Evolutionary conservation across 2,113 vertebrate genomes (phyloP).

Genomic region (Xyliphius kryptos): DNA sequence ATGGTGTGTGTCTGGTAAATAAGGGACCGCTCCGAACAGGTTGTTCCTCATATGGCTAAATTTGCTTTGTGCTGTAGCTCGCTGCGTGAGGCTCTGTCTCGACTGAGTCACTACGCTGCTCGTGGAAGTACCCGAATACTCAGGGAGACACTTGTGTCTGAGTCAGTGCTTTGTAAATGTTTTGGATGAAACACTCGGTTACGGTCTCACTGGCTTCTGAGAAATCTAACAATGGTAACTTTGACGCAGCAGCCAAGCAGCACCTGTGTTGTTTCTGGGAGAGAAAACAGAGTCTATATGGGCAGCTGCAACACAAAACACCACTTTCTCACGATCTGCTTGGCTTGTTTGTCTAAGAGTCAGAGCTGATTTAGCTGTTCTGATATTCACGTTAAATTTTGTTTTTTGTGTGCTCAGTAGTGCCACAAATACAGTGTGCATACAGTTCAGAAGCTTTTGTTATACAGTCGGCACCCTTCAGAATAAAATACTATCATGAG

Average conservation of each 20-base stretch:
- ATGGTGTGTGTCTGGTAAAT: too few species aligned
- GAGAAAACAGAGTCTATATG: neutral
- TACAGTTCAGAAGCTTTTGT: too few species aligned
- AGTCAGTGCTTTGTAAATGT: slow-evolving; percentile 14
- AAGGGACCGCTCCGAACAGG: too few species aligned
- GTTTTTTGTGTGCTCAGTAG: too few species aligned
- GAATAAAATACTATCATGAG: too few species aligned
- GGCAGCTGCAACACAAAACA: neutral
- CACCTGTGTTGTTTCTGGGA: neutral
- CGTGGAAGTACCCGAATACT: slow-evolving; percentile 14
- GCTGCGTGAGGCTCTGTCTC: neutral
- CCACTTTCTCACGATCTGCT: neutral
- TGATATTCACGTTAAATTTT: too few species aligned
- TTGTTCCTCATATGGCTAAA: too few species aligned
- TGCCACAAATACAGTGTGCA: too few species aligned
- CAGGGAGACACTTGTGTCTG: slow-evolving; percentile 7
- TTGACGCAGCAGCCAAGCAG: neutral
- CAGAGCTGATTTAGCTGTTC: too few species aligned
- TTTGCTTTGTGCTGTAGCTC: too few species aligned
- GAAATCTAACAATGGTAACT: slow-evolving; percentile 8
- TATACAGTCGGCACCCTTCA: too few species aligned
- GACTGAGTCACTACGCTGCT: slow-evolving; percentile 16
- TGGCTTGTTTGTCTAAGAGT: neutral
- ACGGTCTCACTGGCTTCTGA: slow-evolving; percentile 11
- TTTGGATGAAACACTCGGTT: neutral